Conservation (phyloP, 1,140 invertebrate genomes). For the Campodea augens region DNA sequence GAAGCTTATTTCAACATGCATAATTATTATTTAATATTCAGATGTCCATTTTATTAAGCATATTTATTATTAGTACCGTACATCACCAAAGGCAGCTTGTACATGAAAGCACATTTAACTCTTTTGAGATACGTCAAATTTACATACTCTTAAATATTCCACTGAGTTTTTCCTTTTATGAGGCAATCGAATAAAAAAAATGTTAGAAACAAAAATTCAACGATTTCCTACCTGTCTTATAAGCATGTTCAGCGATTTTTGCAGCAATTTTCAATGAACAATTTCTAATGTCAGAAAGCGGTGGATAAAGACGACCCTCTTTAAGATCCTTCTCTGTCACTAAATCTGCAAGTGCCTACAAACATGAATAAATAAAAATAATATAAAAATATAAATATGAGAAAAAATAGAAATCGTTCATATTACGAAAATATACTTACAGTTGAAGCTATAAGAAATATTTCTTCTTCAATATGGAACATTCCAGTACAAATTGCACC, state of each 20-base stretch:
- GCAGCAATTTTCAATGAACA: conserved; percentile 52
- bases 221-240: conserved; percentile 30
- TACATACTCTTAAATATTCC: too few relatives aligned
- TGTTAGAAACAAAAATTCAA: not conserved
- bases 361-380: not conserved
- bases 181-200: not conserved
- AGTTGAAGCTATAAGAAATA: conserved; percentile 72
- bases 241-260: conserved; percentile 46
- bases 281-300: conserved; percentile 44
- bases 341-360: conserved; percentile 43
- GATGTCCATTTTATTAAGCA: too few relatives aligned
- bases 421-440: conserved; percentile 18
- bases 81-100: not conserved
- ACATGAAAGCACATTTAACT: not conserved
- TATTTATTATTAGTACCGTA: not conserved
- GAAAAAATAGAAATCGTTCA: conserved; percentile 2
- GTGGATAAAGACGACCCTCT: conserved; percentile 54
- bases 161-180: too few relatives aligned
- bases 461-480: conserved; percentile 70
- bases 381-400: conserved; percentile 7
- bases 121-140: not conserved
- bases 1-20: too few relatives aligned
- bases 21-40: too few relatives aligned
- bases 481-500: conserved; percentile 72
- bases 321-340: conserved; percentile 47